Evolutionary conservation across 2,113 vertebrate genomes (phyloP).

Genomic region (Dromaius novaehollandiae): DNA sequence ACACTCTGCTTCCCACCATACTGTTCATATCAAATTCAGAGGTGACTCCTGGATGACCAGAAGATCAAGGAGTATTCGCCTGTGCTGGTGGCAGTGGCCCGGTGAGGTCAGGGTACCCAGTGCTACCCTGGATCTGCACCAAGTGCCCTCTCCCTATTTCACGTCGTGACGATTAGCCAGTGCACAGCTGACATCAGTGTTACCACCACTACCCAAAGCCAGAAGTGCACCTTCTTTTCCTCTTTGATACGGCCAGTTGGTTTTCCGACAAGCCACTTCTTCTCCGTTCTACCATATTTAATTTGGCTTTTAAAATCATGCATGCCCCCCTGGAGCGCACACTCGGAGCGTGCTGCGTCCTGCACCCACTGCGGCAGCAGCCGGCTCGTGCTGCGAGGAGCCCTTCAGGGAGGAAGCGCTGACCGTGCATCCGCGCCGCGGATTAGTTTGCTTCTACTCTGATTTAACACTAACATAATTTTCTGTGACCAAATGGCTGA

Average conservation of each 20-base stretch:
- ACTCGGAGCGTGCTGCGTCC: neutral
- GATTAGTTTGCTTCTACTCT: constrained; percentile 7
- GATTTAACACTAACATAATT: constrained; percentile 40
- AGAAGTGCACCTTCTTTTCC: neutral
- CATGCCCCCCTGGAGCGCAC: neutral
- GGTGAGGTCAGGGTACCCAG: accelerated
- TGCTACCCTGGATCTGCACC: accelerated
- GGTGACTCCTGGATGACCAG: no score
- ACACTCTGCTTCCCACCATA: neutral
- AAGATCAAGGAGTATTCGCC: neutral
- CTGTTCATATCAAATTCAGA: neutral
- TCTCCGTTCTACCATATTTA: neutral
- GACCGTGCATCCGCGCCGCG: neutral
- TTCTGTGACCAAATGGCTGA: constrained; percentile 21
- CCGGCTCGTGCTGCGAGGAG: neutral
- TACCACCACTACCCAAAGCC: neutral
- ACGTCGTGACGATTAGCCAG: neutral
- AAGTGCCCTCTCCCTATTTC: neutral
- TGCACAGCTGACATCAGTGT: neutral
- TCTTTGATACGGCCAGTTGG: accelerated
- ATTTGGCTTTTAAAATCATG: neutral
- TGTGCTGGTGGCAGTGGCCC: accelerated
- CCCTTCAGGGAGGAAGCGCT: neutral
- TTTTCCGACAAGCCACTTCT: neutral
- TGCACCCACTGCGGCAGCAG: neutral